Evolutionary conservation across 2,113 vertebrate genomes (phyloP).

Genomic region (Zootoca vivipara): DNA sequence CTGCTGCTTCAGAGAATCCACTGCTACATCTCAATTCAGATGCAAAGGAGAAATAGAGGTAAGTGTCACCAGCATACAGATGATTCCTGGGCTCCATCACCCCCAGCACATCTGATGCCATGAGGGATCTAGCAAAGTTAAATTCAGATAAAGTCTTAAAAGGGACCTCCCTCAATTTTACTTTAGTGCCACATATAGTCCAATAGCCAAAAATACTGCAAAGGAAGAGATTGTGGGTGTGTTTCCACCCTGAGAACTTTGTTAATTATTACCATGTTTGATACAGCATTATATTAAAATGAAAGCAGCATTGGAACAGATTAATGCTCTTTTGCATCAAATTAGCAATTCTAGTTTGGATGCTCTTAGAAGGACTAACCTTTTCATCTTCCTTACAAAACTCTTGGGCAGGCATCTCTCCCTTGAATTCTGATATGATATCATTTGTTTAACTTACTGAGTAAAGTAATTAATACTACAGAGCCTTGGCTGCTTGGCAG

Average conservation of each 20-base stretch:
- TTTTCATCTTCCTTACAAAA: slow-evolving; percentile 40
- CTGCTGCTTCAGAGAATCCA: background rate
- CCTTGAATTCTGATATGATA: slow-evolving; percentile 69
- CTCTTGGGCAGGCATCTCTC: slow-evolving; percentile 66
- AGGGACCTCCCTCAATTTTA: background rate
- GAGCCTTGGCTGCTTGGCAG: slow-evolving; percentile 69
- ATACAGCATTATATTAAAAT: fast-evolving
- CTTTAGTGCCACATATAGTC: background rate
- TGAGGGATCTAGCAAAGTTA: background rate
- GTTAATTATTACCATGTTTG: background rate
- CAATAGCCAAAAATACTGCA: fast-evolving
- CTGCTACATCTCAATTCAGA: background rate
- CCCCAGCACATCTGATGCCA: background rate
- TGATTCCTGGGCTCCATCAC: background rate
- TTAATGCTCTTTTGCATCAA: slow-evolving; percentile 34
- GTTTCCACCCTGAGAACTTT: background rate
- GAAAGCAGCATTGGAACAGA: slow-evolving; percentile 7
- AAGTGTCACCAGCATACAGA: background rate
- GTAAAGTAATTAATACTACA: slow-evolving; percentile 76
- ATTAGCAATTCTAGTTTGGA: slow-evolving; percentile 54
- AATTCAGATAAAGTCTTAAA: background rate
- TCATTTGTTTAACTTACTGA: slow-evolving; percentile 77
- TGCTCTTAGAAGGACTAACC: slow-evolving; percentile 45
- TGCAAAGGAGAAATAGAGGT: background rate
- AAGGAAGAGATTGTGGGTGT: background rate